These are phyloP conservation scores for Cephus cinctus DNA, from an alignment of 1,140 invertebrate genomes.

Conservation along the genomic window DNA sequence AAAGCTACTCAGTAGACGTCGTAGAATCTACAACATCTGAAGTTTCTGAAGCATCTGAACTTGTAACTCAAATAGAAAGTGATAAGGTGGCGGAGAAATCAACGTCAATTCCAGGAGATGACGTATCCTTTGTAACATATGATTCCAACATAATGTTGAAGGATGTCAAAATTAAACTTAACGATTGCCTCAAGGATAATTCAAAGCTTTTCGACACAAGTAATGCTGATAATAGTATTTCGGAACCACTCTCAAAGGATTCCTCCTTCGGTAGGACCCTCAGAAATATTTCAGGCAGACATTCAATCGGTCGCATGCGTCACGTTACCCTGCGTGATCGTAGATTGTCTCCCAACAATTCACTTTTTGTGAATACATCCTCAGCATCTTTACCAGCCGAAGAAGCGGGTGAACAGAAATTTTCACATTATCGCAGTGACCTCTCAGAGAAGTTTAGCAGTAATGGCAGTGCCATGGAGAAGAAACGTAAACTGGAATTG, in stretches of 20 bases:
- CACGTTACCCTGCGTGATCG: conserved; percentile 35
- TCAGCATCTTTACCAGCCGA: conserved; percentile 26
- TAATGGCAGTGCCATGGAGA: conserved; percentile 29
- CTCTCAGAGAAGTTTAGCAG: conserved; percentile 16
- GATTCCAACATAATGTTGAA: conserved; percentile 40
- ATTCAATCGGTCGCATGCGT: conserved; percentile 34
- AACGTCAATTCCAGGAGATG: conserved; percentile 4
- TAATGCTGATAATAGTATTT: conserved; percentile 11
- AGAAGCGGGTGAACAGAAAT: conserved; percentile 25
- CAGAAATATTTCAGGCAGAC: conserved; percentile 39
- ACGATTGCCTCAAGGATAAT: conserved; percentile 44
- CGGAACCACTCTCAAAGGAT: conserved; percentile 22
- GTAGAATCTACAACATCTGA: conserved; percentile 39
- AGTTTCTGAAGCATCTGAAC: conserved; percentile 20
- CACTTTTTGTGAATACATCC: conserved; percentile 43
- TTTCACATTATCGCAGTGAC: conserved; percentile 23
- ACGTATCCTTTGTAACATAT: conserved; percentile 33
- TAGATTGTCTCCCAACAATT: conserved; percentile 39
- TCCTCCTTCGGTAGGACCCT: conserved; percentile 41
- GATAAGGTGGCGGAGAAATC: conserved; percentile 10
- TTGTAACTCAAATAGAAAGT: conserved; percentile 7
- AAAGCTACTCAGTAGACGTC: conserved; percentile 32
- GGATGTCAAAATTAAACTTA: conserved; percentile 42
- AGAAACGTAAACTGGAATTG: conserved; percentile 34
- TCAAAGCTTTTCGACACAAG: conserved; percentile 26